Percentiles rank a stretch among this genome's conserved stretches.
Conservation (phyloP, 2,113 vertebrate species). For the Planiliza haematocheilus region DNA sequence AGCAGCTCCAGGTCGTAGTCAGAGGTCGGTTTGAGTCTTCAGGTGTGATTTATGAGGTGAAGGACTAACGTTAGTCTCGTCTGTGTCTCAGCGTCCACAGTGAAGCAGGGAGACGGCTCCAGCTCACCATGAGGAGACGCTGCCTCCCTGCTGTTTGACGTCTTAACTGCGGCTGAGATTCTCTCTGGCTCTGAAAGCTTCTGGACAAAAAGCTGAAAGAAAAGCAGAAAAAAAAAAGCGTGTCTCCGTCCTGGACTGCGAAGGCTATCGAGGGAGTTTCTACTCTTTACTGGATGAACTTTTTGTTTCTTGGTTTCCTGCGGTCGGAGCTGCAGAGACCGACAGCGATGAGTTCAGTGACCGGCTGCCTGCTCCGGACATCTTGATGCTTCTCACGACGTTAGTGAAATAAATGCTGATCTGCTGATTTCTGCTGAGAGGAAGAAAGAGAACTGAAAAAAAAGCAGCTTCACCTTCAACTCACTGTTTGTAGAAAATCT, state of each 20-base stretch:
- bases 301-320: too few species aligned
- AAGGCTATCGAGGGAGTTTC: background rate
- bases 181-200: background rate
- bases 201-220: background rate
- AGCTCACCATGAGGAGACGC: conserved; percentile 22
- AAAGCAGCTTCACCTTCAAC: background rate
- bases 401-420: background rate
- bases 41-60: too few species aligned
- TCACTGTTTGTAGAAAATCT: background rate
- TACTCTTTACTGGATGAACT: too few species aligned
- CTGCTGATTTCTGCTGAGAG: too few species aligned
- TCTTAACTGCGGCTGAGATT: conserved; percentile 15
- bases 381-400: background rate
- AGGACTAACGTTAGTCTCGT: too few species aligned
- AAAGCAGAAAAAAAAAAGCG: background rate
- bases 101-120: conserved; percentile 51
- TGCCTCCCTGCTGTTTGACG: conserved; percentile 12
- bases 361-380: conserved; percentile 2
- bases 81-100: conserved; percentile 55
- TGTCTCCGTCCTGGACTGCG: background rate
- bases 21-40: too few species aligned
- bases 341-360: background rate
- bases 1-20: too few species aligned
- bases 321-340: too few species aligned
- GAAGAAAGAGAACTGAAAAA: too few species aligned